Percentiles rank a stretch among this genome's conserved stretches.
Conservation (phyloP, 2,113 vertebrate genomes). For the Paraplagusia blochii region DNA sequence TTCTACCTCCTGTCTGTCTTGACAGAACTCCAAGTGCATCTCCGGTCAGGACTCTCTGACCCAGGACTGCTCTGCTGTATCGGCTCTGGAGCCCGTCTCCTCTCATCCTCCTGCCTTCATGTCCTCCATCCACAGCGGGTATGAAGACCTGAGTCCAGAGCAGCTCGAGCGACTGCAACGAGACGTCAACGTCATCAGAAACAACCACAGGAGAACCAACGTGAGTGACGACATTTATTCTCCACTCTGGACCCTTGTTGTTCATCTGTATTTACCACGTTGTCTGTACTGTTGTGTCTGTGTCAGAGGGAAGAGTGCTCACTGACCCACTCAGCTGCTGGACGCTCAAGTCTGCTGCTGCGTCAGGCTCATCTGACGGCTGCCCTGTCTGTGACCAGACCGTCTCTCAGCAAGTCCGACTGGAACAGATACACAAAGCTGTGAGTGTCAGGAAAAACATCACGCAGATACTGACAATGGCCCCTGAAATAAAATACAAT, state of each 20-base stretch:
- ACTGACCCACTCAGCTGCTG: slow-evolving; percentile 59
- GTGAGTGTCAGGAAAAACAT: slow-evolving; percentile 75
- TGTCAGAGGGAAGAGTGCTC: slow-evolving; percentile 28
- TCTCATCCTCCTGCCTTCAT: slow-evolving; percentile 73
- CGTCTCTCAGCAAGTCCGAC: slow-evolving; percentile 85
- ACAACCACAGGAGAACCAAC: slow-evolving; percentile 76
- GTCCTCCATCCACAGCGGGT: slow-evolving; percentile 82
- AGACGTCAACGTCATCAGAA: slow-evolving; percentile 80
- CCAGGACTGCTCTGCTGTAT: slow-evolving; percentile 73
- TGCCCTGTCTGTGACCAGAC: slow-evolving; percentile 80
- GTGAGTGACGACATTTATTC: slow-evolving; percentile 62
- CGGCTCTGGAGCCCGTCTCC: slow-evolving; percentile 69
- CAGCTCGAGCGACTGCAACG: slow-evolving; percentile 78
- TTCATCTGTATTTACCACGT: too few species aligned
- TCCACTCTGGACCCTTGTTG: too few species aligned
- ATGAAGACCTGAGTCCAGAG: slow-evolving; percentile 79
- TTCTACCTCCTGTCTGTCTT: not conserved
- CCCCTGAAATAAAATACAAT: not conserved
- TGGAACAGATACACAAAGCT: slow-evolving; percentile 86
- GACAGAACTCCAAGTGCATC: slow-evolving; percentile 82
- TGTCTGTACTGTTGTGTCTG: not conserved
- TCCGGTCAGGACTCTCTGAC: slow-evolving; percentile 82
- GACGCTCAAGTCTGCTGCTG: slow-evolving; percentile 73
- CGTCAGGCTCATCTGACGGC: slow-evolving; percentile 79
- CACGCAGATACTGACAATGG: not conserved